Conservation (phyloP, 2,797 vertebrate species). For the Ceyx erithaca region DNA sequence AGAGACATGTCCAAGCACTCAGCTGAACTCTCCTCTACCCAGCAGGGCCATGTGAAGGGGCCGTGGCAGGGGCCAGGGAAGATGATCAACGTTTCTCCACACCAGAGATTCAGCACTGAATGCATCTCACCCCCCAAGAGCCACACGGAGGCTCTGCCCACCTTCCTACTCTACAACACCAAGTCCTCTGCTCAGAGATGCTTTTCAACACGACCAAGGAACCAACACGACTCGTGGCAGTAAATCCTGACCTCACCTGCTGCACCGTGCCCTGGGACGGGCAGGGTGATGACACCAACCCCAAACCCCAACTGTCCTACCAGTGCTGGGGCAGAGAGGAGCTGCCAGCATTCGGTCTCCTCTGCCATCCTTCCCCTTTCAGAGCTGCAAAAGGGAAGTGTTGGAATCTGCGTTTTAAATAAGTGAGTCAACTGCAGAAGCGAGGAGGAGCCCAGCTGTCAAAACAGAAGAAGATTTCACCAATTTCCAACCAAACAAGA, state of each 20-base stretch:
- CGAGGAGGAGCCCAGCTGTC: constrained; percentile 67
- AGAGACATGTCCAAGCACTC: background rate
- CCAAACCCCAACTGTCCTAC: background rate
- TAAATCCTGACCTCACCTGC: background rate
- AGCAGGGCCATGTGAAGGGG: background rate
- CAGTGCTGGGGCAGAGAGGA: background rate
- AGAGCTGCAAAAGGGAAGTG: constrained; percentile 62
- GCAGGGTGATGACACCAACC: background rate
- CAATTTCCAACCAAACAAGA: constrained; percentile 37
- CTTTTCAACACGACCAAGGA: background rate
- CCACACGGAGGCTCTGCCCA: fast-evolving
- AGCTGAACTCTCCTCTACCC: background rate
- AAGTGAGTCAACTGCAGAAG: constrained; percentile 54
- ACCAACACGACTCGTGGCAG: fast-evolving
- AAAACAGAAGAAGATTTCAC: constrained; percentile 71
- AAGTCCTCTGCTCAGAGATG: background rate
- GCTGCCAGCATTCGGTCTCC: background rate
- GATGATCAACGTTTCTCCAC: background rate
- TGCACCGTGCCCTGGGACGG: fast-evolving
- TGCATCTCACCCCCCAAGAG: background rate
- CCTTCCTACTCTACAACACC: fast-evolving
- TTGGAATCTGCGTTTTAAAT: constrained; percentile 37
- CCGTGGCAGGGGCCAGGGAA: background rate
- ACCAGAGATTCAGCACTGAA: background rate
- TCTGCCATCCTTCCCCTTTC: constrained; percentile 58